These are phyloP conservation scores for Pelusios castaneus DNA, from an alignment of 2,113 vertebrate species.

Conservation along the genomic window DNA sequence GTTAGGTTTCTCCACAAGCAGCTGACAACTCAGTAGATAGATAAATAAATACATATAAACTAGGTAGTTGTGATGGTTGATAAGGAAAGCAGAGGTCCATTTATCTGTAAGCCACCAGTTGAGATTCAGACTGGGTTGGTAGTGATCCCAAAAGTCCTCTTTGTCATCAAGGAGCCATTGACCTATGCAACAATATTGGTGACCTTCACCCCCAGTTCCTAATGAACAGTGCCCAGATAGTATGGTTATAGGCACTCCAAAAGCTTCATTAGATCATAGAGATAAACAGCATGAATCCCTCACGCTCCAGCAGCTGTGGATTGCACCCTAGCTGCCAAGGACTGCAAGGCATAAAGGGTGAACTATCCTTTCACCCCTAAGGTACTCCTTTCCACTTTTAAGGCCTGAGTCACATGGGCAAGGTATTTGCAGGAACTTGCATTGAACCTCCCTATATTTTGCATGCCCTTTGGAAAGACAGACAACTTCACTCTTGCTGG, in stretches of 20 bases:
- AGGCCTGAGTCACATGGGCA: not conserved
- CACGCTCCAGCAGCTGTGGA: not conserved
- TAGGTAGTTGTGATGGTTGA: not conserved
- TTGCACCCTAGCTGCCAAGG: not conserved
- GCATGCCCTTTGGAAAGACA: not conserved
- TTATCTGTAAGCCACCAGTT: not conserved
- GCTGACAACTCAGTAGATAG: not conserved
- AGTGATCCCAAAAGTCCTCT: not conserved
- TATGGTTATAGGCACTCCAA: not conserved
- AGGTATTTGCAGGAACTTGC: not conserved
- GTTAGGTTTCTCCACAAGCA: not conserved
- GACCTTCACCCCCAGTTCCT: not conserved
- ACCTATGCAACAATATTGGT: not conserved
- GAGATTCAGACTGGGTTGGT: not conserved
- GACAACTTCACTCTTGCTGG: not conserved
- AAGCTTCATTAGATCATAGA: not conserved
- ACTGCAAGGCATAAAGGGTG: not conserved
- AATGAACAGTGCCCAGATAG: not conserved
- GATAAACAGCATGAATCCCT: not conserved
- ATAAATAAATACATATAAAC: not conserved
- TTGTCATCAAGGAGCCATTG: not conserved
- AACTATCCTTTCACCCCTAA: not conserved
- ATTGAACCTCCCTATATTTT: not conserved
- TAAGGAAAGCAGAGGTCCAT: not conserved
- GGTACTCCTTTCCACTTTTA: not conserved